phyloP scores from a whole-genome alignment of 2,113 vertebrate species.

The Corynorhinus townsendii region DNA sequence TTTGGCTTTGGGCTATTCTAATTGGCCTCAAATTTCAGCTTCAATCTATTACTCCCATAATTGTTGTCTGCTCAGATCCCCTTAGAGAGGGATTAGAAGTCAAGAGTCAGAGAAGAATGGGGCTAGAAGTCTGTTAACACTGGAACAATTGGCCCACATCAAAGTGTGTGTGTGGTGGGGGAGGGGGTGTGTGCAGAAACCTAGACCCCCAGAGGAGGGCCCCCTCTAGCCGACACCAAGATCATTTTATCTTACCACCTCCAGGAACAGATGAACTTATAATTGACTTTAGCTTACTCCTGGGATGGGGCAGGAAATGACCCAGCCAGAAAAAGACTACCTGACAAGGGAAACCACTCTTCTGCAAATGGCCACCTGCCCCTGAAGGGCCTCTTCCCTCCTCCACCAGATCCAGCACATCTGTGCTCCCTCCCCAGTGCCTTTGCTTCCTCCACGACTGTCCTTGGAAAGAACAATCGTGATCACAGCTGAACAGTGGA shows the following conservation, averaged over 20 bases:
- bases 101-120: neutral
- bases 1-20: neutral
- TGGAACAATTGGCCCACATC: neutral
- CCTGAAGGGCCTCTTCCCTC: slow-evolving; percentile 40
- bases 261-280: slow-evolving; percentile 9
- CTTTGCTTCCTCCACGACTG: slow-evolving; percentile 54
- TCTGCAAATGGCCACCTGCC: slow-evolving; percentile 60
- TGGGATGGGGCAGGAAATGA: slow-evolving; percentile 50
- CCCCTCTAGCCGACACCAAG: neutral
- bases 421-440: slow-evolving; percentile 57
- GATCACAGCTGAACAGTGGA: slow-evolving; percentile 58
- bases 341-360: slow-evolving; percentile 42
- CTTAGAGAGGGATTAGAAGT: neutral
- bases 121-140: neutral
- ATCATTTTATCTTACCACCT: slow-evolving; percentile 13
- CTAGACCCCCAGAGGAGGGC: neutral
- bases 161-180: neutral
- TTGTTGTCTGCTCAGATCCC: neutral
- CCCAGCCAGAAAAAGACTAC: slow-evolving; percentile 3
- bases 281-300: slow-evolving; percentile 35
- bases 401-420: slow-evolving; percentile 39
- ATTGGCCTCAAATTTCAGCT: neutral
- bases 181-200: neutral
- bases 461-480: slow-evolving; percentile 67
- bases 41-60: neutral